A percentile compares a stretch with the other conserved stretches of the same genome.
These are phyloP conservation scores for Brenthis ino DNA, from an alignment of 2,888 invertebrate species.

Conservation along the genomic window DNA sequence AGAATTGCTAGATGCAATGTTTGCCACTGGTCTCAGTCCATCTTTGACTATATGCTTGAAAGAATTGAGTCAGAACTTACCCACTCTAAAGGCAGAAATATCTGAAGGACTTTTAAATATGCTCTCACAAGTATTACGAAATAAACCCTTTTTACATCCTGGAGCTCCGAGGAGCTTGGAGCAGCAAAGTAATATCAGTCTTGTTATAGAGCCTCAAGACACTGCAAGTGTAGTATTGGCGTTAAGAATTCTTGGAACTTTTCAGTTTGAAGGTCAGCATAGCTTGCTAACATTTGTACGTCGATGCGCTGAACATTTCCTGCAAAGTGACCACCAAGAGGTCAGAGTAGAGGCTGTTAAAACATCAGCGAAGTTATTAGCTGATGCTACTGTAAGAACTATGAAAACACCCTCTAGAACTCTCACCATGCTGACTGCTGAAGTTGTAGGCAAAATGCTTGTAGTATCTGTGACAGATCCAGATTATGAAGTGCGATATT, in stretches of 20 bases:
- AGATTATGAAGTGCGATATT: conserved; percentile 96
- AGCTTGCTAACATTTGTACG: conserved; percentile 95
- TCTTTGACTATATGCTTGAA: conserved; percentile 95
- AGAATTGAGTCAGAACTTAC: conserved; percentile 94
- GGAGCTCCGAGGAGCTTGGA: conserved; percentile 87
- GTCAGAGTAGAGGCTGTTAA: conserved; percentile 95
- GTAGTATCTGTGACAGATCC: conserved; percentile 97
- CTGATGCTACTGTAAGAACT: conserved; percentile 88
- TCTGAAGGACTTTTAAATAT: conserved; percentile 96
- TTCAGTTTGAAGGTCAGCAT: conserved; percentile 93
- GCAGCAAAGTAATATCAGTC: conserved; percentile 72
- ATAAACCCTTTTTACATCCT: conserved; percentile 91
- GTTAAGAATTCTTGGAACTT: conserved; percentile 93
- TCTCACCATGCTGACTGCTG: conserved; percentile 90
- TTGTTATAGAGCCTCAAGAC: conserved; percentile 85
- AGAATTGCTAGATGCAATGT: conserved; percentile 94
- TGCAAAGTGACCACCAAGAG: conserved; percentile 95
- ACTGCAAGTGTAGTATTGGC: conserved; percentile 94
- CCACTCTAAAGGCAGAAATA: conserved; percentile 93
- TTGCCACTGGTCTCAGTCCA: conserved; percentile 94
- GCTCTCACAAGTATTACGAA: conserved; percentile 94
- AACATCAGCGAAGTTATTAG: conserved; percentile 94
- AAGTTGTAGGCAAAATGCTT: conserved; percentile 94
- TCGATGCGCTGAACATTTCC: conserved; percentile 94
- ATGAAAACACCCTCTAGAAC: conserved; percentile 88